Evolutionary conservation across 1,140 invertebrate species (phyloP).

Genomic region (Conus betulinus): DNA sequence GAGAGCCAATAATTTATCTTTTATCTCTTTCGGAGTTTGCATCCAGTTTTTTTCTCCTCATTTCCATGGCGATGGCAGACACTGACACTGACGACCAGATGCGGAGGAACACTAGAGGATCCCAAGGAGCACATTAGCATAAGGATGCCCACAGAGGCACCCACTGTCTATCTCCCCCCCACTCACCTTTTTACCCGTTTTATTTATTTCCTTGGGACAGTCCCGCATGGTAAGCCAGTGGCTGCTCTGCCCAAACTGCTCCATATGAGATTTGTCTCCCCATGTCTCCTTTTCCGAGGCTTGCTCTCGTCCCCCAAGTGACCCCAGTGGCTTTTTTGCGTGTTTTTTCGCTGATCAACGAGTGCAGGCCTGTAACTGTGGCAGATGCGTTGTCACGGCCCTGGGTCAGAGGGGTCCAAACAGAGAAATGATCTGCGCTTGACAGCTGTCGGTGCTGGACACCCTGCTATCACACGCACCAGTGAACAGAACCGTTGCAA

Average conservation of each 20-base stretch:
- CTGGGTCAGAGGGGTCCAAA: slow-evolving; percentile 71
- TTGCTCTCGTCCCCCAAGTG: not conserved
- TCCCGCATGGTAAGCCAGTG: not conserved
- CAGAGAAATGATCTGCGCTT: slow-evolving; percentile 72
- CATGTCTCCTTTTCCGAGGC: slow-evolving; percentile 29
- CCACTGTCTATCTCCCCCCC: not conserved
- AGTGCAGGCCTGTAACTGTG: slow-evolving; percentile 64
- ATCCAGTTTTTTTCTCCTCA: too few species aligned
- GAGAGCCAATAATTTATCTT: too few species aligned
- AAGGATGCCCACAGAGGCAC: not conserved
- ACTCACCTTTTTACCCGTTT: too few species aligned
- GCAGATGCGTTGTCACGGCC: slow-evolving; percentile 65
- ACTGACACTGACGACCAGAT: too few species aligned
- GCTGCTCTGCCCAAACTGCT: slow-evolving; percentile 30
- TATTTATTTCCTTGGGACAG: not conserved
- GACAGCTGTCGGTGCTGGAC: slow-evolving; percentile 65
- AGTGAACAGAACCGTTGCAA: too few species aligned
- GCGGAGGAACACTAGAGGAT: too few species aligned
- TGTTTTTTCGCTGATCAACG: slow-evolving; percentile 63
- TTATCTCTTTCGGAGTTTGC: too few species aligned
- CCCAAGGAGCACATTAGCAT: too few species aligned
- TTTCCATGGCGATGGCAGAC: too few species aligned
- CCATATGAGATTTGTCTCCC: slow-evolving; percentile 32
- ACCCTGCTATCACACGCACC: slow-evolving; percentile 64
- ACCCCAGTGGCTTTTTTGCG: slow-evolving; percentile 51